Base-by-base conservation (phyloP, 2,888 invertebrate species). In the Volucella inflata region DNA sequence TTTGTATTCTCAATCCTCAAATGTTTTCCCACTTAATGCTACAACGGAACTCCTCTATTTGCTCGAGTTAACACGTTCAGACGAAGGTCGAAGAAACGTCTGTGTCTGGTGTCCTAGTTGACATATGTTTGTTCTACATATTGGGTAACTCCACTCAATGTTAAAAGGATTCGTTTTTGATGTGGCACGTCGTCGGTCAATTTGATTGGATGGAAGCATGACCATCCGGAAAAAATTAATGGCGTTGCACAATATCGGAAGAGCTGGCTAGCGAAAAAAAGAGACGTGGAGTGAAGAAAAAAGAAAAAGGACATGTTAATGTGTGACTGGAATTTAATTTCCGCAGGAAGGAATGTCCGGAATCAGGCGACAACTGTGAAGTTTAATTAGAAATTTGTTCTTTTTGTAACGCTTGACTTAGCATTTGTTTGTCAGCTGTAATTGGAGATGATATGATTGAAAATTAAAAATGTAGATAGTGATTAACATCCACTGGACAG, bases 251-350 rank as follows among this genome's bases (percentile, higher is more conserved):
- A 76, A 62, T 75, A 71, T 79, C 76, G 71, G 80, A 76, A 60
- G 46, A 80, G 57, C 46, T 55, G 48, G 50, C 46, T 48, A 30
- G 57, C 53, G 21, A 62, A 55, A 70, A 50, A 51, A 62, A n/a
- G n/a, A n/a, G n/a, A n/a, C n/a, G n/a, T n/a, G 53, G 17, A 10
- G 36, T 21, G 46, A 53, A 40, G 57, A 57, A 42, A 11, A 8
- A 67, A 48, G 30, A 44, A 60, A 77, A 77, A 68, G 74, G 77
- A 87, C 74, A 70, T 78, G 62, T 70, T 70, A 48, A 82, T 87
- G 55, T 87, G 87, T 87, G 87, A 87, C 87, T 82, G 50, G 87
- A 87, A 87, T 87, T 78, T 82, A 87, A 87, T 87, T 82, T 87
- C 87, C 82, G 64, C 46, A 64, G 40, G 42, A 76, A 53, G 40